Percentiles rank a stretch among this genome's conserved stretches.
phyloP scores from a whole-genome alignment of 1,140 invertebrate species.

The Ips nitidus region DNA sequence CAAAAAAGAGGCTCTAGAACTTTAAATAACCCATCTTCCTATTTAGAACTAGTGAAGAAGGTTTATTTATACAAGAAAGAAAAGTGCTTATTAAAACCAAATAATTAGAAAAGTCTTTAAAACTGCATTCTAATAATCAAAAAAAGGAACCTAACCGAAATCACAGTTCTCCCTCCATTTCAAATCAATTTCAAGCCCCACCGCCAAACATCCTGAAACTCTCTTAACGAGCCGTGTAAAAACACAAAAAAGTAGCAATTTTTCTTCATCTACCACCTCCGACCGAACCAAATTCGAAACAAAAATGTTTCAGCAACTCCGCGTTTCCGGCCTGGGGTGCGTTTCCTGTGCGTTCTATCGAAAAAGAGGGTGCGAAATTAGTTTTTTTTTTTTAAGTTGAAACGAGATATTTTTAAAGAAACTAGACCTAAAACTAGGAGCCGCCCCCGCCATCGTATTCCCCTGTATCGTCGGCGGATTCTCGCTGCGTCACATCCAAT shows the following conservation, averaged over 20 bases:
- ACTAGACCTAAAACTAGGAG: slow-evolving; percentile 9
- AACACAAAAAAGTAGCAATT: slow-evolving; percentile 25
- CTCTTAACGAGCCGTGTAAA: background rate
- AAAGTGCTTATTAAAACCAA: too few relatives aligned
- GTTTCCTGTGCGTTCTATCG: slow-evolving; percentile 38
- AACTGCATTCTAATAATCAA: too few relatives aligned
- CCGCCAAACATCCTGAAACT: too few relatives aligned
- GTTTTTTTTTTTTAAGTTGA: slow-evolving; percentile 38
- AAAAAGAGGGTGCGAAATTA: slow-evolving; percentile 43
- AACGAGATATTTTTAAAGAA: slow-evolving; percentile 43
- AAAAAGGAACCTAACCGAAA: too few relatives aligned
- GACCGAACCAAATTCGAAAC: slow-evolving; percentile 22
- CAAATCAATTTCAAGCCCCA: too few relatives aligned
- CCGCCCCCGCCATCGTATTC: slow-evolving; percentile 12
- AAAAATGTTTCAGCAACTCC: slow-evolving; percentile 26
- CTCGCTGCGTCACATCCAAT: slow-evolving; percentile 35
- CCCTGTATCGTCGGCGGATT: background rate
- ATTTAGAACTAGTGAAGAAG: too few relatives aligned
- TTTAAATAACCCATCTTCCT: too few relatives aligned
- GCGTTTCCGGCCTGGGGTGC: slow-evolving; percentile 36
- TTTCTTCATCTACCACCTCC: slow-evolving; percentile 14
- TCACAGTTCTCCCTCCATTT: too few relatives aligned
- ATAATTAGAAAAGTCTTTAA: too few relatives aligned
- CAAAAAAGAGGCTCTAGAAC: too few relatives aligned
- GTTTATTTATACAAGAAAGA: too few relatives aligned